Percentiles rank a stretch among this genome's conserved stretches.
Conservation (phyloP, 2,113 vertebrate species). For the Syrmaticus mikado region DNA sequence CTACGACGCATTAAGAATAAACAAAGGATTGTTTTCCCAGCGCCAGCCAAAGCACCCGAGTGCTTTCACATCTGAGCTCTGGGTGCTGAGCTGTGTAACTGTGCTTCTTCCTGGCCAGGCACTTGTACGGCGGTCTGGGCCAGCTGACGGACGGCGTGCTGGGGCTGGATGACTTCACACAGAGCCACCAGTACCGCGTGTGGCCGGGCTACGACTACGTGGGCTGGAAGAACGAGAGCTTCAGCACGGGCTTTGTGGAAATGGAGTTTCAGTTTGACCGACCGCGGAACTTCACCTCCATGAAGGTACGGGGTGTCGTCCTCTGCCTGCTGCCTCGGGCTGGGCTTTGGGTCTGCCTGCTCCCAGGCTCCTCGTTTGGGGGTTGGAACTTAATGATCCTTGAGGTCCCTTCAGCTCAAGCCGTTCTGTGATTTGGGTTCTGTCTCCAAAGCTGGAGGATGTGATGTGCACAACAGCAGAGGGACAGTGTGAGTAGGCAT, state of each 20-base stretch:
- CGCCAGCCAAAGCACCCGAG: rapidly evolving
- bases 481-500: neutral
- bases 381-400: too few relatives aligned
- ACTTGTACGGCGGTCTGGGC: conserved; percentile 88
- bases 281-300: conserved; percentile 95
- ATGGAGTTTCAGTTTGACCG: conserved; percentile 95
- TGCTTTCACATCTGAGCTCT: neutral
- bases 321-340: neutral
- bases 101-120: conserved; percentile 71
- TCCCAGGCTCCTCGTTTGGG: neutral
- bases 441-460: neutral
- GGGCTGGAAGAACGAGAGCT: conserved; percentile 94
- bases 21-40: neutral
- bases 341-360: neutral
- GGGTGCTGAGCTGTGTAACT: neutral
- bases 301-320: conserved; percentile 84
- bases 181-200: conserved; percentile 90
- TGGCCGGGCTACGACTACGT: conserved; percentile 98
- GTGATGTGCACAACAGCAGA: neutral
- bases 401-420: too few relatives aligned
- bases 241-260: conserved; percentile 86
- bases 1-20: neutral
- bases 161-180: conserved; percentile 93
- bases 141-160: conserved; percentile 94
- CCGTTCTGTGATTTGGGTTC: neutral